Evolutionary conservation across 2,113 vertebrate species (phyloP), one percentile per base, ranked within the genome.

Genomic region (Cygnus atratus): DNA sequence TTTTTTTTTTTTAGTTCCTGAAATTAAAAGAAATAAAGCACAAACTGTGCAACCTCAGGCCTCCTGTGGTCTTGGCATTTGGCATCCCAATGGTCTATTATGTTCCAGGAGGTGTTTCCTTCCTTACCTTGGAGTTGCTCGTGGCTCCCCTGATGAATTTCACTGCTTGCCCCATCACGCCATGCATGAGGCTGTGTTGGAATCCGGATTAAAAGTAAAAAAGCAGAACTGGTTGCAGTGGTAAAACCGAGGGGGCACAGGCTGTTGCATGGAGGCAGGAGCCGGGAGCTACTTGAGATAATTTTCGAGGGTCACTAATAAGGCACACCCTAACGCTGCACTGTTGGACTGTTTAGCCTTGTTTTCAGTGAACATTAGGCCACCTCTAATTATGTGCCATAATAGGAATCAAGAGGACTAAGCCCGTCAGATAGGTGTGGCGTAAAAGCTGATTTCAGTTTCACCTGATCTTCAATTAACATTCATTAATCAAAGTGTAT

Each of bases 161-260:
- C 10, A 2, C n/a, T 44, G 35, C 57, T 91, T 14, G 8, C 8
- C 46, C 18, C 61, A 19, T 22, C 57, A 11, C 0, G 0, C 25
- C 1, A 0, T 25, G 24, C 2, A 0, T 1, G 1, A 62, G 37
- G 57, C 28, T 67, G 33, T 62, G 61, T 3, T 81, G 70, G 31
- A 75, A 55, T 75, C 25, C 22, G n/a, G 48, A 16, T 43, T 46
- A 57, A 59, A 73, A 88, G 8, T 10, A 13, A 70, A 22, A 28
- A 9, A 37, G 54, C 31, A 57, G 43, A 84, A 4, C 21, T 6
- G 37, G 9, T 18, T 67, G 73, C 31, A 18, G 19, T 43, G 66
- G 61, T 55, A n/a, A 7, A 72, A 5, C 35, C 13, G 65, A 29
- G 41, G 4, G 17, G 63, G 28, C 3, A 44, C 28, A 11, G 59